Percentiles rank a stretch among this genome's conserved stretches.
These are phyloP conservation scores for Tetragonula clypearis DNA, from an alignment of 1,140 invertebrate genomes.

Conservation along the genomic window DNA sequence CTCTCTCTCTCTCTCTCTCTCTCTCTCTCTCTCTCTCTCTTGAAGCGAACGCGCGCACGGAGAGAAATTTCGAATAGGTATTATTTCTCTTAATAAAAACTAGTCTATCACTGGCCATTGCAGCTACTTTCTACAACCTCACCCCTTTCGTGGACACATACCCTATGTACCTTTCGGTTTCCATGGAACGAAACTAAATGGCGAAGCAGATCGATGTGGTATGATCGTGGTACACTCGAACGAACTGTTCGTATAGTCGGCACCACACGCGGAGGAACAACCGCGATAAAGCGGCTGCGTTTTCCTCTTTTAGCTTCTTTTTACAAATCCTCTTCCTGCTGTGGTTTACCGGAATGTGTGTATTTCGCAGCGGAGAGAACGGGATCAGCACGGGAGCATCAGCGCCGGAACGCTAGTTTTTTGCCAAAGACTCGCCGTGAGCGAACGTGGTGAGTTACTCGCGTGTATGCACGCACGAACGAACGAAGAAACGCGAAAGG, in stretches of 20 bases:
- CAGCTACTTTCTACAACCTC: not conserved
- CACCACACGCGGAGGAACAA: not conserved
- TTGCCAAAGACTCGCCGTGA: not conserved
- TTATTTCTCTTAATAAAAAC: not conserved
- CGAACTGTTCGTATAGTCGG: not conserved
- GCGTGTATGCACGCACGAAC: not conserved
- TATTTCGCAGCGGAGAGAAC: not conserved
- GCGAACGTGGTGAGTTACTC: not conserved
- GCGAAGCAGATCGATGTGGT: not conserved
- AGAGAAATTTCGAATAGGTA: not conserved
- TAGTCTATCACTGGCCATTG: not conserved
- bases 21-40: no score
- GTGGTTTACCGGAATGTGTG: constrained; percentile 13
- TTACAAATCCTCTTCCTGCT: not conserved
- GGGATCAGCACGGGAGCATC: not conserved
- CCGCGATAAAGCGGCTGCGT: not conserved
- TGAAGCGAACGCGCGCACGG: no score
- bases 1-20: no score
- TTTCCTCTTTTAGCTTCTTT: not conserved
- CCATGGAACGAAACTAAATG: not conserved
- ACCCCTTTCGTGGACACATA: not conserved
- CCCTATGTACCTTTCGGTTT: not conserved
- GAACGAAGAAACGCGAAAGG: not conserved
- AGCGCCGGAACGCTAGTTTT: constrained; percentile 1
- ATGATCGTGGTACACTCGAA: not conserved